A percentile compares a stretch with the other conserved stretches of the same genome.
These are phyloP conservation scores for Agrotis segetum DNA, from an alignment of 2,888 invertebrate species.

Conservation along the genomic window DNA sequence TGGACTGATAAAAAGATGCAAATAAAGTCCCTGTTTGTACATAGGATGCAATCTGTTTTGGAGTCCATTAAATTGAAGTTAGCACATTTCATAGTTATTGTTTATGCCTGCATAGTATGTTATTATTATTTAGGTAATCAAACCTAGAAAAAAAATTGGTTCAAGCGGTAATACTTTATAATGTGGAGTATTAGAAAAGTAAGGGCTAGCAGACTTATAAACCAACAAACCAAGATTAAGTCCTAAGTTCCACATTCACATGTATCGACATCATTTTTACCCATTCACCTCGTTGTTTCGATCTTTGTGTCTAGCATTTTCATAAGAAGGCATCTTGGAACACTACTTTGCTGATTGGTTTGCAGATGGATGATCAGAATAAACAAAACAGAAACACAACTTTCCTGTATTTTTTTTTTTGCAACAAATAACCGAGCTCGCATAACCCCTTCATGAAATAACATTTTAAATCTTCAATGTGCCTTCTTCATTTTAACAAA, in stretches of 20 bases:
- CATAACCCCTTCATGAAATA: not conserved
- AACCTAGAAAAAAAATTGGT: not conserved
- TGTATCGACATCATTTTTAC: not conserved
- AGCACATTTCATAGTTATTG: conserved; percentile 3
- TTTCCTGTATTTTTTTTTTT: not conserved
- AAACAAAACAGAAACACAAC: conserved; percentile 14
- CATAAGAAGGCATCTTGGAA: conserved; percentile 53
- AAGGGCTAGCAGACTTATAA: too few relatives aligned
- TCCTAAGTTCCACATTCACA: not conserved
- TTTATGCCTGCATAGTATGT: too few relatives aligned
- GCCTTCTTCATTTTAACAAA: conserved; percentile 33
- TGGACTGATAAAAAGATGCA: too few relatives aligned
- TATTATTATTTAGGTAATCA: too few relatives aligned
- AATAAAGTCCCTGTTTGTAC: not conserved
- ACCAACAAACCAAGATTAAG: too few relatives aligned
- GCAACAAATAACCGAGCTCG: conserved; percentile 10
- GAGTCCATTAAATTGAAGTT: not conserved
- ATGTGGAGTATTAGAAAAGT: not conserved
- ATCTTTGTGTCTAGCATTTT: conserved; percentile 49
- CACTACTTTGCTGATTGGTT: conserved; percentile 25
- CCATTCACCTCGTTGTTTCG: conserved; percentile 23
- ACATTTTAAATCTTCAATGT: conserved; percentile 32
- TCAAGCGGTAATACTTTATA: conserved; percentile 4
- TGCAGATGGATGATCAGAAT: conserved; percentile 22
- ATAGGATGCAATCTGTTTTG: not conserved